phyloP scores from a whole-genome alignment of 1,140 invertebrate genomes.

The Araneus ventricosus region DNA sequence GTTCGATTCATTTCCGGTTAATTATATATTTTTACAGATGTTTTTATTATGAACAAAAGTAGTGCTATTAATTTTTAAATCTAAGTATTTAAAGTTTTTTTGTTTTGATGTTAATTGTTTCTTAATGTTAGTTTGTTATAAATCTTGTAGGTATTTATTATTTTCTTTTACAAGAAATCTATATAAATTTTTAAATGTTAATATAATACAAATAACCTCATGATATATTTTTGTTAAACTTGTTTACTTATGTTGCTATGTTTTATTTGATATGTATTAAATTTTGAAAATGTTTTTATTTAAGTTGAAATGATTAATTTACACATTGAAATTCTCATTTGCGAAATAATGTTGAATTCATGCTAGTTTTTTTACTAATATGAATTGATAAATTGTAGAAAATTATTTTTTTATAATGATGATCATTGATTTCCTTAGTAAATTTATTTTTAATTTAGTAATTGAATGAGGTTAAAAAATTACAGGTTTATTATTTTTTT shows the following conservation, averaged over 20 bases:
- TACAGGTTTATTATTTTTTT: too few species aligned
- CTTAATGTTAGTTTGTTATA: slow-evolving; percentile 1
- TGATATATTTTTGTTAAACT: neutral
- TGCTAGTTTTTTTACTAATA: too few species aligned
- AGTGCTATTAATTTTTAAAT: too few species aligned
- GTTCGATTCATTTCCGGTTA: too few species aligned
- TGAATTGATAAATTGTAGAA: too few species aligned
- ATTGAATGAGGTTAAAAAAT: too few species aligned
- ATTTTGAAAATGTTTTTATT: neutral
- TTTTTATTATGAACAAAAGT: too few species aligned
- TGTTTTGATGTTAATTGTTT: too few species aligned
- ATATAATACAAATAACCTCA: neutral
- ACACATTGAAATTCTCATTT: neutral
- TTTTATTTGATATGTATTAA: slow-evolving; percentile 6
- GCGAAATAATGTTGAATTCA: neutral
- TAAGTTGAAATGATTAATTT: neutral
- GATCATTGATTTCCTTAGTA: neutral
- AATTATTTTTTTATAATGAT: too few species aligned
- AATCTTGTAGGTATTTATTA: neutral
- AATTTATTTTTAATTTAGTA: neutral
- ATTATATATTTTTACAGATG: too few species aligned
- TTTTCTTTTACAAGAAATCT: neutral
- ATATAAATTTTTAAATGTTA: neutral
- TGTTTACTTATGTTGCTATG: neutral
- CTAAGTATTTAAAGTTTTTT: too few species aligned